Percentiles rank a stretch among this genome's conserved stretches.
These are phyloP conservation scores for Carcina quercana DNA, from an alignment of 2,888 invertebrate genomes.

Conservation along the genomic window DNA sequence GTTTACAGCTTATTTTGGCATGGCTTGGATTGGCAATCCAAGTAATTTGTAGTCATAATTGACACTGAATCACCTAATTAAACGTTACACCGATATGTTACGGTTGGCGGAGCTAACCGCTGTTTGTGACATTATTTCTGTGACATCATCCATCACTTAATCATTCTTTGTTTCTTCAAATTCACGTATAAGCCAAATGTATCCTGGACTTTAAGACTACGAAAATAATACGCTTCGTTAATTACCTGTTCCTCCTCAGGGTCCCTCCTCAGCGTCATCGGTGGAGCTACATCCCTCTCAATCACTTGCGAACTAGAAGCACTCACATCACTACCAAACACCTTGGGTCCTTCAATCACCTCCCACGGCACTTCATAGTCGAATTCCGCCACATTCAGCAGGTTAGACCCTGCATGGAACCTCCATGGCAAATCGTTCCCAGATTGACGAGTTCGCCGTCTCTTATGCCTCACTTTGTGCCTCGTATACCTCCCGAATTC, in stretches of 20 bases:
- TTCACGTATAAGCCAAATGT: too few species aligned
- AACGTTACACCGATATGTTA: too few species aligned
- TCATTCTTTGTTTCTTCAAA: too few species aligned
- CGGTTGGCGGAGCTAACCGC: too few species aligned
- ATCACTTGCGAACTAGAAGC: slow-evolving; percentile 47
- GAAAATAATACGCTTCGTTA: too few species aligned
- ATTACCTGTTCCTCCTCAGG: slow-evolving; percentile 60
- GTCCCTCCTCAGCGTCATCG: slow-evolving; percentile 59
- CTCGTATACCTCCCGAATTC: slow-evolving; percentile 53
- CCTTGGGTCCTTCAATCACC: slow-evolving; percentile 49
- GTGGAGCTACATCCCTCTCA: slow-evolving; percentile 52
- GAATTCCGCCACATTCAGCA: slow-evolving; percentile 69
- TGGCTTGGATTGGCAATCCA: too few species aligned
- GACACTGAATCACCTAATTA: too few species aligned
- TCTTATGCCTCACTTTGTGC: slow-evolving; percentile 64
- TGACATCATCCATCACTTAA: too few species aligned
- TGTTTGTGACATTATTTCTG: too few species aligned
- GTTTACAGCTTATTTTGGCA: too few species aligned
- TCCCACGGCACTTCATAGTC: slow-evolving; percentile 72
- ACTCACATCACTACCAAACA: slow-evolving; percentile 65
- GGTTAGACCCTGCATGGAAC: slow-evolving; percentile 66
- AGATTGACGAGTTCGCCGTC: slow-evolving; percentile 56
- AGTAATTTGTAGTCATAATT: too few species aligned
- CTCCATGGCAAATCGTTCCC: slow-evolving; percentile 63
- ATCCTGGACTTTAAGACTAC: too few species aligned